Evolutionary conservation across 2,113 vertebrate genomes (phyloP), one percentile per base, ranked within the genome.

Genomic region (Corvus cornix): DNA sequence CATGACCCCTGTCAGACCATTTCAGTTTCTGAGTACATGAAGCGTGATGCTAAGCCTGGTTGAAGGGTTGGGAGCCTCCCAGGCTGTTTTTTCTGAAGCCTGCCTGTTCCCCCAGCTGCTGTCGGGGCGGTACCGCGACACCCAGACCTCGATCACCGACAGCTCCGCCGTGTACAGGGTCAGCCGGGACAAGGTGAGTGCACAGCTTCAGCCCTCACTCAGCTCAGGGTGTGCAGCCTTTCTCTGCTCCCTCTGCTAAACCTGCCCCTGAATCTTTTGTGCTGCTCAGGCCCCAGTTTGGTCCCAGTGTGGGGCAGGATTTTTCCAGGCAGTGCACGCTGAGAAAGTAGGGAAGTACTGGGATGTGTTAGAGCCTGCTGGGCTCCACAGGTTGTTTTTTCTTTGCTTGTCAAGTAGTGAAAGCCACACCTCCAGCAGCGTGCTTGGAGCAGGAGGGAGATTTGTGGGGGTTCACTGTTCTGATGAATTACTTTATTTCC

Each of bases 131-230:
- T 99, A 98, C 92, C 98, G 98, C 5, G 96, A 98, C 44, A 99
- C 99, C 1, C 99, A 99, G 97, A 99, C 99, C 11, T 99, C 99
- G 3, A 99, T 99, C 79, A 99, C 98, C 0, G 99, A 99, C 87
- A 99, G 97, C 96, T 99, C 98, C 4, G 99, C 98, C 14, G 52
- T 94, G 0, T 99, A 99, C 95, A 98, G 96, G 97, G 86, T 96
- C 68, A 98, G 98, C 90, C 98, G 66, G 3, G 98, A 98, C 82
- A 98, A 97, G 98, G 99, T 98, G 97, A 96, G 98, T 55, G 62
- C 39, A 0, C 58, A 26, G 51, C 51, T 3, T 1, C 2, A 2
- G 33, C 55, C 5, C 23, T 18, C 4, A 0, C 22, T 41, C 10
- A 5, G 3, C 44, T 6, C 1, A 1, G 46, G 9, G 2, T 21